Conservation (phyloP, 92 coral and sea anemone species). For the Zoanthus gigantus region DNA sequence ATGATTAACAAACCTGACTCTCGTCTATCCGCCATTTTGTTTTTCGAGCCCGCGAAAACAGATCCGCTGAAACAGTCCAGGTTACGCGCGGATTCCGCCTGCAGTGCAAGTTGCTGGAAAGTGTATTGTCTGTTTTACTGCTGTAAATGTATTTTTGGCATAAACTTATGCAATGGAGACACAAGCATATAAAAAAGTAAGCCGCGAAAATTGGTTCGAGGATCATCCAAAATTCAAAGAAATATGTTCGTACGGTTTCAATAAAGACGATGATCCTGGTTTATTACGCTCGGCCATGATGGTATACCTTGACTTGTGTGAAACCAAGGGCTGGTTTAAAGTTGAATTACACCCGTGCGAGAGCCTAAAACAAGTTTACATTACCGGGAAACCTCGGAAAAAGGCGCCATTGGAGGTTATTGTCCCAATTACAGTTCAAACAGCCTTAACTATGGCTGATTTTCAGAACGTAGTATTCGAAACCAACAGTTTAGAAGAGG, state of each 20-base stretch:
- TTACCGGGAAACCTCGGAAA: constrained; percentile 90
- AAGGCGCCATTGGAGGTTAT: constrained; percentile 77
- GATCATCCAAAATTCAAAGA: constrained; percentile 86
- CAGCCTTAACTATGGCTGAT: constrained; percentile 69
- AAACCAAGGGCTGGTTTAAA: constrained; percentile 91
- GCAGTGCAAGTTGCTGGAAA: background rate
- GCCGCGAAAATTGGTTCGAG: constrained; percentile 91
- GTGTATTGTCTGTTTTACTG: background rate
- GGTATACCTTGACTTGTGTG: constrained; percentile 92
- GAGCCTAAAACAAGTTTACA: constrained; percentile 73
- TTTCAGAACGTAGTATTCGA: constrained; percentile 68
- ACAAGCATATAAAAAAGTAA: constrained; percentile 22
- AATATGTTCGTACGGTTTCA: constrained; percentile 77
- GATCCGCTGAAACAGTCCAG: constrained; percentile 34
- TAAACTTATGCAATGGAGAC: background rate
- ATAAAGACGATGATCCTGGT: constrained; percentile 43
- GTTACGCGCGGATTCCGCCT: background rate
- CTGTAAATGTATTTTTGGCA: background rate
- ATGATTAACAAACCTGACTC: constrained; percentile 74
- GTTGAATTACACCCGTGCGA: constrained; percentile 85
- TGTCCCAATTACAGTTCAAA: constrained; percentile 75
- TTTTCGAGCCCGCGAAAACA: constrained; percentile 39
- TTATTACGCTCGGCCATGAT: constrained; percentile 78
- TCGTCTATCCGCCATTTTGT: constrained; percentile 86
- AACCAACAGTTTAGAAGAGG: constrained; percentile 62